Percentiles rank a stretch among this genome's conserved stretches.
Evolutionary conservation across 2,888 invertebrate genomes (phyloP).

Genomic region (Erebia aethiops): DNA sequence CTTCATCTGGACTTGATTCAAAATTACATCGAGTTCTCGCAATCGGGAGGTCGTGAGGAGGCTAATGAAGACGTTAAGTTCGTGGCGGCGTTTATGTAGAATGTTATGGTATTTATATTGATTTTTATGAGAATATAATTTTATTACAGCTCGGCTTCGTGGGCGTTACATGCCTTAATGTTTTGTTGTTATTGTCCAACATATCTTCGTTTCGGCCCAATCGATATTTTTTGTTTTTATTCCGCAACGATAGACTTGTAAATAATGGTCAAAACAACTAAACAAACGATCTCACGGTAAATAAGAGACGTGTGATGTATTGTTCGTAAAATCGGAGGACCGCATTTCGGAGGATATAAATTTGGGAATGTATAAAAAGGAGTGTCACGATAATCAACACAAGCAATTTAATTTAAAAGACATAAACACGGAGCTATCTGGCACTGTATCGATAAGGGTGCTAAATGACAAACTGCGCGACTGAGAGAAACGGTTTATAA

Average conservation of each 20-base stretch:
- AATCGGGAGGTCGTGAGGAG: constrained; percentile 71
- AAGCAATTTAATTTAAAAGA: constrained; percentile 78
- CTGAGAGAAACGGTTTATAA: constrained; percentile 73
- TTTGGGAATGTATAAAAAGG: constrained; percentile 68
- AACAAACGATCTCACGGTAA: constrained; percentile 43
- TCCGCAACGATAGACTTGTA: constrained; percentile 45
- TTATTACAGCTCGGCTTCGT: constrained; percentile 56
- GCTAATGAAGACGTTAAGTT: constrained; percentile 79
- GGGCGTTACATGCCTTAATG: constrained; percentile 52
- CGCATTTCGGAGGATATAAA: constrained; percentile 61
- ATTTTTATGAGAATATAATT: constrained; percentile 76
- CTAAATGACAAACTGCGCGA: constrained; percentile 78
- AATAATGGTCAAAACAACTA: constrained; percentile 50
- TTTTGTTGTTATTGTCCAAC: constrained; percentile 48
- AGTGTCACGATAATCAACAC: constrained; percentile 75
- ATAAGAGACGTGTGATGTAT: constrained; percentile 43
- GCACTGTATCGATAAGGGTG: constrained; percentile 77
- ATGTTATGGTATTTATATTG: constrained; percentile 73
- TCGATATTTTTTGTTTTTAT: constrained; percentile 39
- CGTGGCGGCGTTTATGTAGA: constrained; percentile 63
- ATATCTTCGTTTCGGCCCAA: constrained; percentile 42
- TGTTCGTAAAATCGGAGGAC: constrained; percentile 36
- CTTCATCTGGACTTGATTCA: constrained; percentile 59
- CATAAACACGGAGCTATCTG: constrained; percentile 78
- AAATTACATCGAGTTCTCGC: constrained; percentile 69